These are phyloP conservation scores for Pseudomyrmex sp. DNA, from an alignment of 1,140 invertebrate species.

Conservation along the genomic window DNA sequence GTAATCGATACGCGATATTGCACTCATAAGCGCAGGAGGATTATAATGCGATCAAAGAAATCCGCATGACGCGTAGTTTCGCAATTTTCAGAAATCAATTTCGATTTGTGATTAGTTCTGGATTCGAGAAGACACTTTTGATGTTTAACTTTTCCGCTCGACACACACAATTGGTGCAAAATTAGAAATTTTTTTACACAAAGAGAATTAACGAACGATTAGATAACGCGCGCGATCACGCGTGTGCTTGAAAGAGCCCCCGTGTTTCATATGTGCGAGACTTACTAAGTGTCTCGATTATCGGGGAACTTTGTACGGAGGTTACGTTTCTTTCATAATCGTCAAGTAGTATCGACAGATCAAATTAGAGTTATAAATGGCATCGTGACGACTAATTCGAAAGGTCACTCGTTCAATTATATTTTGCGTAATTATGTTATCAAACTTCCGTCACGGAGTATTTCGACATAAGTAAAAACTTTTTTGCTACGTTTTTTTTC, in stretches of 20 bases:
- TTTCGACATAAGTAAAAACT: neutral
- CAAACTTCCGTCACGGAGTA: constrained; percentile 14
- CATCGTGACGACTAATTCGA: constrained; percentile 2
- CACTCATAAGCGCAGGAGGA: too few species aligned
- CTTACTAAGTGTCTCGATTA: neutral
- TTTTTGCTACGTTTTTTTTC: neutral
- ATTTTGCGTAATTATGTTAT: constrained; percentile 9
- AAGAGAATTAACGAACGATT: too few species aligned
- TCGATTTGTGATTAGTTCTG: too few species aligned
- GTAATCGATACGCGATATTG: constrained; percentile 56
- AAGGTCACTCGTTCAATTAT: constrained; percentile 8
- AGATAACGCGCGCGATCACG: neutral
- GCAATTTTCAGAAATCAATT: neutral
- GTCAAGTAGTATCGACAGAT: neutral
- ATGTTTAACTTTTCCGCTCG: too few species aligned
- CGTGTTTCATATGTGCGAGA: neutral
- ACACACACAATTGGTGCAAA: too few species aligned
- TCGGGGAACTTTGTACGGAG: neutral
- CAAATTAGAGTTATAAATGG: neutral
- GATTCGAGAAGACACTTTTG: too few species aligned
- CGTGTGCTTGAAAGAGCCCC: neutral
- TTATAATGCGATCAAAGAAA: neutral
- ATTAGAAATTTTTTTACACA: too few species aligned
- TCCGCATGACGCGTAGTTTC: neutral
- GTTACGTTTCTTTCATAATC: neutral